Evolutionary conservation across 2,888 invertebrate species (phyloP), one percentile per base, ranked within the genome.

Genomic region (Crepidodera aurea): DNA sequence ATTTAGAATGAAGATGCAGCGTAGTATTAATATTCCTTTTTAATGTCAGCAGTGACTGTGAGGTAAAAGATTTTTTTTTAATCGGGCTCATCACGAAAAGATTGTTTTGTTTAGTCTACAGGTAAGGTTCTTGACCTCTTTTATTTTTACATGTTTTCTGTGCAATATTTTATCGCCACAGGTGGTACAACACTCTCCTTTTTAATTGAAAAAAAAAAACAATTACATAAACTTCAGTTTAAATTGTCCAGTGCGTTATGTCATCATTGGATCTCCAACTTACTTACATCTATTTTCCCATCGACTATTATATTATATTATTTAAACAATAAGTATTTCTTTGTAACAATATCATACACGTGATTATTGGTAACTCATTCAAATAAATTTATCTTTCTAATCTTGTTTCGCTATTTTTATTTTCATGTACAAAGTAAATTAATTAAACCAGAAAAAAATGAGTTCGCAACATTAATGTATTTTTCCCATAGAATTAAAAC

Each of bases 41-140:
- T 60, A 64, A 60, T 64, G 64, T 60, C 56, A 64, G 44, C 37
- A 34, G 25, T 56, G 64, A 55, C 55, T 59, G 29, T 37, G 46
- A 60, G 56, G 27, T 53, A 60, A 56, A 64, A 13, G 46, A 57
- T 37, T 59, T 55, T 58, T 55, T 58, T 51, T 55, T 48, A 60
- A 44, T 27, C 5, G 6, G 15, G 13, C 6, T 12, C 37, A 56
- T 56, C 56, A 48, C 56, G 56, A 56, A 48, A 55, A 56, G 46
- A 56, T 18, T 48, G 29, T 46, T 46, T 56, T 56, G 56, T 48
- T 44, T 56, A 56, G 46, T 37, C 56, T 37, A 19, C 46, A 56
- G 56, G 56, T 56, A 37, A 34, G 46, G 37, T 56, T 56, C 57
- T 57, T 57, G 56, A 48, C 56, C 48, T 57, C 48, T 57, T 57